phyloP scores from a whole-genome alignment of 2,797 vertebrate species.

The Micromesistius poutassou region DNA sequence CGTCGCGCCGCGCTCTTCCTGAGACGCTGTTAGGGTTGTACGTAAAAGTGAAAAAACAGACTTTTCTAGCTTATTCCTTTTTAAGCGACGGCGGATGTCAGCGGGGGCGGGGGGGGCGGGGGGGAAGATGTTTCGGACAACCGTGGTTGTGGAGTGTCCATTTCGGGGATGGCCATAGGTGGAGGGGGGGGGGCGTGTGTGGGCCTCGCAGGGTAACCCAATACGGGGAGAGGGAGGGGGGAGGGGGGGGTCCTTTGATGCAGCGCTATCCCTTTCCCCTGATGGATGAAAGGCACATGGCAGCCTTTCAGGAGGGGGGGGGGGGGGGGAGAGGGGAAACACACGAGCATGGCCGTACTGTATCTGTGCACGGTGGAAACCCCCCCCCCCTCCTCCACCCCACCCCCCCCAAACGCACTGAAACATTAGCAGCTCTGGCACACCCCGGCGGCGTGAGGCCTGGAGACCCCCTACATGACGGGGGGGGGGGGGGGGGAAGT shows the following conservation, averaged over 20 bases:
- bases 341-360: constrained; percentile 5
- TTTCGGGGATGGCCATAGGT: constrained; percentile 62
- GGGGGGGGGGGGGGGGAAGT: not conserved
- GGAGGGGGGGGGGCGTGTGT: constrained; percentile 49
- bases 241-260: constrained; percentile 58
- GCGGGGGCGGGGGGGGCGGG: too few relatives aligned
- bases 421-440: constrained; percentile 46
- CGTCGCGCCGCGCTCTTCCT: constrained; percentile 43
- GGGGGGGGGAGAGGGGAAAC: constrained; percentile 11
- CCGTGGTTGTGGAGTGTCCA: constrained; percentile 52
- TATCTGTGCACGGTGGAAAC: not conserved
- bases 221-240: constrained; percentile 28
- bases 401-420: constrained; percentile 32
- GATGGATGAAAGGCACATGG: constrained; percentile 64
- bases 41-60: constrained; percentile 16
- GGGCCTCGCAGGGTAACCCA: constrained; percentile 60
- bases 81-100: constrained; percentile 49
- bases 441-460: constrained; percentile 13
- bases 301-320: constrained; percentile 25
- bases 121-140: constrained; percentile 41
- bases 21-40: not conserved
- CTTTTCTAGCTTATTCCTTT: constrained; percentile 1
- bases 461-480: not conserved
- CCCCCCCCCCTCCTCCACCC: not conserved
- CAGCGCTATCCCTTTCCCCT: constrained; percentile 61